These are phyloP conservation scores for Philypnodon macrostomus DNA, from an alignment of 2,797 vertebrate species.

Conservation along the genomic window DNA sequence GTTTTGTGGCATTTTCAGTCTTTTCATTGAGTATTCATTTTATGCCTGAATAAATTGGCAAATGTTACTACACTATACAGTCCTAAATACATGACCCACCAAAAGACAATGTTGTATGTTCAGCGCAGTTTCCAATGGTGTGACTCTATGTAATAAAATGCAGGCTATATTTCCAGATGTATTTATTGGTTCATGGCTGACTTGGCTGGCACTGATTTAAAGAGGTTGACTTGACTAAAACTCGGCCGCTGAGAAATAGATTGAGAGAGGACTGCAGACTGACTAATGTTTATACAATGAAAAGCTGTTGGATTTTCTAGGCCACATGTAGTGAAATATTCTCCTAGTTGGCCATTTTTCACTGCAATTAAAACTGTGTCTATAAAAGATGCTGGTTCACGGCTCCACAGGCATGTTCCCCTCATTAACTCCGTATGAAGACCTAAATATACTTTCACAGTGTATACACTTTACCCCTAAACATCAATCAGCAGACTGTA, in stretches of 20 bases:
- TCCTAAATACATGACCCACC: too few relatives aligned
- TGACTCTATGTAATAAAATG: too few relatives aligned
- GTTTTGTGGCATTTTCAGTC: too few relatives aligned
- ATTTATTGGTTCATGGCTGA: not conserved
- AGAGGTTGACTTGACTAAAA: not conserved
- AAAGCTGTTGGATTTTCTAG: conserved; percentile 7
- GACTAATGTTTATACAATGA: not conserved
- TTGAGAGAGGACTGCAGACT: not conserved
- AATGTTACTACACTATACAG: too few relatives aligned
- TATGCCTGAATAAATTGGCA: too few relatives aligned
- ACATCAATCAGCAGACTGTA: conserved; percentile 33
- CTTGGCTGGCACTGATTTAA: too few relatives aligned
- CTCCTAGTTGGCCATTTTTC: conserved; percentile 29
- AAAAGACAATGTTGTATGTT: too few relatives aligned
- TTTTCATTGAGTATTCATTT: too few relatives aligned
- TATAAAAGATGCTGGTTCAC: not conserved
- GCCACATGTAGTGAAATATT: conserved; percentile 22
- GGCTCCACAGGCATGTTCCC: conserved; percentile 38
- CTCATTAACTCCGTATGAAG: conserved; percentile 36
- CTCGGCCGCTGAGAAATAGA: not conserved
- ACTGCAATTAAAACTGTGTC: conserved; percentile 31
- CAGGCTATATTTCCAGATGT: not conserved
- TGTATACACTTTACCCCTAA: conserved; percentile 26
- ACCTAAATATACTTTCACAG: conserved; percentile 24
- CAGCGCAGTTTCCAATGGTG: too few relatives aligned